Percentiles rank a stretch among this genome's conserved stretches.
Conservation (phyloP, 2,888 invertebrate genomes). For the Petrolisthes cinctipes region DNA sequence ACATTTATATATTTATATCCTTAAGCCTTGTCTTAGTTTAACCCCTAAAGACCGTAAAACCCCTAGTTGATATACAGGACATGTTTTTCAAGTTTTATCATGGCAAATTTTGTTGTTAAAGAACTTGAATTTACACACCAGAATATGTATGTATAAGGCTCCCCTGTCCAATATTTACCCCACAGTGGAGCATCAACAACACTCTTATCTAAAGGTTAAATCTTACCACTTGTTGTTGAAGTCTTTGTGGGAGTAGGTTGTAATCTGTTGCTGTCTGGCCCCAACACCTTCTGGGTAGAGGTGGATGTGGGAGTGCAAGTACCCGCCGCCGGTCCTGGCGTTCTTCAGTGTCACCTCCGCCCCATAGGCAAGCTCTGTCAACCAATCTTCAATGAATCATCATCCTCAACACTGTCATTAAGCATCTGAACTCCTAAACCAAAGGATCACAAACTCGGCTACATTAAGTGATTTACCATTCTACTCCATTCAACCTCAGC, state of each 20-base stretch:
- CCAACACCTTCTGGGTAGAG: constrained; percentile 92
- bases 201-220: too few species aligned
- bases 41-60: neutral
- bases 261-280: constrained; percentile 86
- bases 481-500: too few species aligned
- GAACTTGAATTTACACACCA: too few species aligned
- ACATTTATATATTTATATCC: neutral
- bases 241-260: constrained; percentile 96
- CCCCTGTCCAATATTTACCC: neutral
- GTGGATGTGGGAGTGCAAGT: constrained; percentile 95
- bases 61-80: neutral
- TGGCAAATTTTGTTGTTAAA: neutral
- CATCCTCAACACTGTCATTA: too few species aligned
- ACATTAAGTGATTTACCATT: too few species aligned
- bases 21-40: neutral
- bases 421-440: too few species aligned
- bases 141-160: too few species aligned
- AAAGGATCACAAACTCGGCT: too few species aligned
- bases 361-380: constrained; percentile 80
- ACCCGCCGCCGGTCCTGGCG: constrained; percentile 93
- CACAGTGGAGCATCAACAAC: neutral
- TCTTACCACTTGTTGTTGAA: constrained; percentile 86
- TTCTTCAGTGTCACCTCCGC: constrained; percentile 91
- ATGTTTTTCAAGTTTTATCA: neutral
- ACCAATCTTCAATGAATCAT: neutral